A percentile compares a stretch with the other conserved stretches of the same genome.
Conservation (phyloP, 2,113 vertebrate species). For the Rhinolophus sinicus region DNA sequence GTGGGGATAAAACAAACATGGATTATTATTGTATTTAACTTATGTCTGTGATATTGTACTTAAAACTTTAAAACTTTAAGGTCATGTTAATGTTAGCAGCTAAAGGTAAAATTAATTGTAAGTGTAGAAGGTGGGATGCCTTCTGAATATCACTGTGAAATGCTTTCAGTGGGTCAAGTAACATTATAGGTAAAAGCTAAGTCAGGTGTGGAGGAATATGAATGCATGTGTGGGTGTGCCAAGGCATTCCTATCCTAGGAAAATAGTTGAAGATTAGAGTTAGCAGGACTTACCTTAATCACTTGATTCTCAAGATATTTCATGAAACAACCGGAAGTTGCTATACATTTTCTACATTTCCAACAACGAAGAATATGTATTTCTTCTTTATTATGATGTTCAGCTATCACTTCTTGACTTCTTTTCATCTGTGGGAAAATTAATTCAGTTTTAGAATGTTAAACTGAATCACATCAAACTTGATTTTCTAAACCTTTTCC, state of each 20-base stretch:
- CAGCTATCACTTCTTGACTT: conserved; percentile 61
- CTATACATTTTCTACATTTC: conserved; percentile 84
- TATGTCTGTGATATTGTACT: not conserved
- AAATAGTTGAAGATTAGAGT: not conserved
- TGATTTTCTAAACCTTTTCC: not conserved
- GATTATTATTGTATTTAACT: not conserved
- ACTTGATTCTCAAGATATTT: conserved; percentile 64
- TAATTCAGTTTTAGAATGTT: conserved; percentile 45
- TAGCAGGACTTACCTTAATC: conserved; percentile 73
- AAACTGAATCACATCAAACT: not conserved
- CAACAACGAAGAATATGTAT: conserved; percentile 79
- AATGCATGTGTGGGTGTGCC: not conserved
- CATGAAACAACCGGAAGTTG: conserved; percentile 80
- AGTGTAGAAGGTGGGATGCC: not conserved
- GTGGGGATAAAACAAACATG: not conserved
- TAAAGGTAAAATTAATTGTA: conserved; percentile 21
- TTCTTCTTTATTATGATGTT: conserved; percentile 70
- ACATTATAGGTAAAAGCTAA: not conserved
- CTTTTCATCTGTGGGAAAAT: conserved; percentile 71
- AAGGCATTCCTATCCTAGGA: not conserved
- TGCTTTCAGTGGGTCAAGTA: not conserved
- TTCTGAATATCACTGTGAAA: conserved; percentile 18
- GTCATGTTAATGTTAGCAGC: not conserved
- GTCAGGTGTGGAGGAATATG: not conserved
- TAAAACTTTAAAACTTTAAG: conserved; percentile 25